Base-by-base conservation (phyloP, 2,113 vertebrate genomes). In the Callospermophilus lateralis region DNA sequence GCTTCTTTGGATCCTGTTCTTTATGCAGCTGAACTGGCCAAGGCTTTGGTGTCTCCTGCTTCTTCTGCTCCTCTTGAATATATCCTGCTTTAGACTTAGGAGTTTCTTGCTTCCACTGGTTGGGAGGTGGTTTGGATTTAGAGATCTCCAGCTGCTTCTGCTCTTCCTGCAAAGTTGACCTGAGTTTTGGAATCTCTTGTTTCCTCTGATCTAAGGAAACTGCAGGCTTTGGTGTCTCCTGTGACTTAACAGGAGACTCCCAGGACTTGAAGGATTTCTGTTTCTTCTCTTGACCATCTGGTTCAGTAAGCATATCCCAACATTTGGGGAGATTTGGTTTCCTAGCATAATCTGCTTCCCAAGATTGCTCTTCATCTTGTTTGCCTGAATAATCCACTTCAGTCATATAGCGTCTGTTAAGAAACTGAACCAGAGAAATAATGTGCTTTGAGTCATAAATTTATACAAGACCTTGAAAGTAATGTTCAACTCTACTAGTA, bases 281-380 rank as follows among this genome's bases (percentile, higher is more conserved):
- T 68, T 97, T 97, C 96, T 98, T 97, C 39, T 98, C 97, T 63
- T 98, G 98, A 17, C 97, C 95, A 78, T 98, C 98, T 78, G 93
- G 32, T 61, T 98, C 98, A 94, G 98, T 88, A 95, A 99, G 98
- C 93, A 98, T 93, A 83, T 99, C 99, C 99, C 99, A 99, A 61
- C 98, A 98, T 96, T 99, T 99, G 1, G 99, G 98, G 68, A 98
- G 99, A 93, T 99, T 99, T 93, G 96, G 98, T 93, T 98, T 99
- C 78, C 97, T 98, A 97, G 98, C 95, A 96, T 98, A 98, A 83
- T 99, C 99, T 0, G 97, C 97, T 98, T 99, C 99, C 99, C 99
- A 99, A 97, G 94, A 98, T 84, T 96, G 98, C 48, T 93, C 97
- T 97, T 98, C 98, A 22, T 90, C 93, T 92, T 98, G 98, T 98